Base-by-base conservation (phyloP, 2,113 vertebrate species). In the Seriola quinqueradiata region DNA sequence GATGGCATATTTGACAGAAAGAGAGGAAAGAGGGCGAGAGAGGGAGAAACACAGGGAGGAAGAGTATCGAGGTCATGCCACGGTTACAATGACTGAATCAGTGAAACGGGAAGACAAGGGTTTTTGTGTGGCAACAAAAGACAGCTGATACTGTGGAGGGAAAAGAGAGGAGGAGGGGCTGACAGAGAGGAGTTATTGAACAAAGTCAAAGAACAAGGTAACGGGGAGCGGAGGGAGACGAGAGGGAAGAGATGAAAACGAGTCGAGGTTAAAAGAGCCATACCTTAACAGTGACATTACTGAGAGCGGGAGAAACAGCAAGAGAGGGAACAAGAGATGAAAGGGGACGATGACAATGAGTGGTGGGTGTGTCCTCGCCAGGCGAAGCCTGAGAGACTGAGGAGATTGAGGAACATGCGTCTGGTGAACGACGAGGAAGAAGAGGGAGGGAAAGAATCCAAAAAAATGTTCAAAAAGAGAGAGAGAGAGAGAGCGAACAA, bases 251-350 rank as follows among this genome's bases (percentile, higher is more conserved):
- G 66, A 82, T 65, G 21, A 82, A 55, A 12, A 23, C 48, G 12
- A 60, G 66, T 75, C 75, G 50, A 75, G 70, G 75, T 86, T 60
- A 52, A 69, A 75, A 65, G 25, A 50, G 40, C 46, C 65, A 36
- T 32, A 69, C 40, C 16, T 64, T 58, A 75, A 68, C 61, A 58
- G 38, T 78, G 75, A 68, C 59, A 65, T 63, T 74, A 75, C 32
- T 40, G 55, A 82, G 11, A 83, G 38, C 13, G 0, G 44, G 23
- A 88, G 50, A 58, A 57, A 19, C 4, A 21, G 40, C 12, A 6
- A 64, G 61, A 25, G n/a, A 50, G 12, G 17, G 11, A 52, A n/a
- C 4, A 36, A 38, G 25, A 77, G 58, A 58, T 73, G 8, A 65
- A 79, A 71, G 50, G 6, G 46, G 32, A 59, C n/a, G 44, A 23